phyloP scores from a whole-genome alignment of 2,888 invertebrate genomes.

The Mystacides longicornis region DNA sequence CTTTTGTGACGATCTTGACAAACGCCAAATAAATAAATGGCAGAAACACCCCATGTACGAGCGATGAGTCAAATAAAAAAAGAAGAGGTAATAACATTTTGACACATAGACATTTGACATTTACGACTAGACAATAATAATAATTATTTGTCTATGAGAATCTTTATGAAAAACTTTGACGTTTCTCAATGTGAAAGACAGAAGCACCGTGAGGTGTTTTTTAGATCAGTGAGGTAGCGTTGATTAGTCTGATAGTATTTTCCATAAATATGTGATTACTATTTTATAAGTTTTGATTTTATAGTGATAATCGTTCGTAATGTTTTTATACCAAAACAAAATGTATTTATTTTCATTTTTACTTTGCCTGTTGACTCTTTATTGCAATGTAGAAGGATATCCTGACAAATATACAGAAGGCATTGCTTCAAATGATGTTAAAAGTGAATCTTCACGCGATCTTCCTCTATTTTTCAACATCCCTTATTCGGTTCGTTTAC shows the following conservation, averaged over 20 bases:
- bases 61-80: too few relatives aligned
- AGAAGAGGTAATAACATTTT: too few relatives aligned
- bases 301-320: slow-evolving; percentile 6
- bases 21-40: too few relatives aligned
- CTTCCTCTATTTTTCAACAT: too few relatives aligned
- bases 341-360: background rate
- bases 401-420: background rate
- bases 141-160: background rate
- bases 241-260: background rate
- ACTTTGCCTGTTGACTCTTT: background rate
- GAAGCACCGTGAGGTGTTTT: background rate
- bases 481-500: too few relatives aligned
- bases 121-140: too few relatives aligned
- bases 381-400: background rate
- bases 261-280: background rate
- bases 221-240: background rate
- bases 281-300: background rate
- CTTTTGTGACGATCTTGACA: too few relatives aligned
- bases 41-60: too few relatives aligned
- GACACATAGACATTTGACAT: too few relatives aligned
- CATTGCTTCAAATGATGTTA: background rate
- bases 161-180: background rate
- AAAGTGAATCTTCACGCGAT: background rate
- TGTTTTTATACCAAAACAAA: slow-evolving; percentile 6
- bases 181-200: too few relatives aligned